Base-by-base conservation (phyloP, 1,140 invertebrate genomes). In the Episyrphus balteatus region DNA sequence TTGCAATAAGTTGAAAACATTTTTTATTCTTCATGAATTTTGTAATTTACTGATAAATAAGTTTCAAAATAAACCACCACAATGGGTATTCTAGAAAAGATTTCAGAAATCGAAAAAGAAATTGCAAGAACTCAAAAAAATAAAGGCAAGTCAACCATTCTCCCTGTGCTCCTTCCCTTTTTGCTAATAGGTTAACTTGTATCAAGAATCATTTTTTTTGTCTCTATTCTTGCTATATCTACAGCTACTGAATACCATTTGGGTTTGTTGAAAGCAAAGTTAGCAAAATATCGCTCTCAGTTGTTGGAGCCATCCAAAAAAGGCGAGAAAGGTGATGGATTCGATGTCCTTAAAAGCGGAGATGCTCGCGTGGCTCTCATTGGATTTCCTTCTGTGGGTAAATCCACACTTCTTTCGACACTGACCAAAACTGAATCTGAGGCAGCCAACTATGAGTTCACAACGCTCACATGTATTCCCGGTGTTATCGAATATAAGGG, bases 51-150 rank as follows among this genome's bases (percentile, higher is more conserved):
- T 42, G 13, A 42, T 18, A 26, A 26, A 26, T 26, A 26, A 26
- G 8, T 26, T 26, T 5, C 21, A 5, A 3, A 26, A 26, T 5
- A 26, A 26, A 26, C 21, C 21, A 26, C 14, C 51, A 58, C 7
- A 33, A 98, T 98, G 94, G 93, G 94, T 53, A 97, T 98, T 67
- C 73, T 97, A 55, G 94, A 98, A 62, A 98, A 95, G 78, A 98
- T 98, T 69, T 84, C 88, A 1, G 94, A 98, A 79, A 97, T 98
- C 48, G 94, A 98, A 69, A 86, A 84, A 58, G 97, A 99, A 84
- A 99, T 99, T 44, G 86, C 91, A 7, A 75, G 94, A 56, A 99
- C 96, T 19, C 96, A 99, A 70, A 99, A 99, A 73, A 99, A 99
- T 75, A 99, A 98, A 88, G 93, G 93, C 96, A 74, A 55, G 54